Conservation (phyloP, 2,888 invertebrate genomes). For the Agrotis exclamationis region DNA sequence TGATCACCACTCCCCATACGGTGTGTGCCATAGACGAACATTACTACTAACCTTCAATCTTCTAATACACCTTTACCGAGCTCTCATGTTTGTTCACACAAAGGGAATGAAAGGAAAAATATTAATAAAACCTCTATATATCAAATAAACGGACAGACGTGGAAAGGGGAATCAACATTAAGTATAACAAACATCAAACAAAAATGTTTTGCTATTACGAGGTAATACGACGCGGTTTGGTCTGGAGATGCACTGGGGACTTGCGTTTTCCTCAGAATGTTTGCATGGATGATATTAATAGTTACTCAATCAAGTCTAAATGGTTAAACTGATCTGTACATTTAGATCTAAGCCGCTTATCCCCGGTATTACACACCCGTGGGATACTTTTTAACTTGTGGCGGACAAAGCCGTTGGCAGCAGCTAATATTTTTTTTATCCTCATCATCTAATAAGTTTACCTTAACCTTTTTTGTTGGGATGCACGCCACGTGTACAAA, state of each 20-base stretch:
- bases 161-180: constrained; percentile 70
- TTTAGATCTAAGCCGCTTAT: too few species aligned
- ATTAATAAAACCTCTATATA: constrained; percentile 70
- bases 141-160: constrained; percentile 68
- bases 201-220: constrained; percentile 70
- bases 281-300: too few species aligned
- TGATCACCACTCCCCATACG: constrained; percentile 8
- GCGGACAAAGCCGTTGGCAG: too few species aligned
- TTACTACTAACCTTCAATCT: constrained; percentile 41
- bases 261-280: too few species aligned
- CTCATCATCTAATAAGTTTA: too few species aligned
- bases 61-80: constrained; percentile 42
- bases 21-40: constrained; percentile 15
- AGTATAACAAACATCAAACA: constrained; percentile 77
- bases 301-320: too few species aligned
- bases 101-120: constrained; percentile 61
- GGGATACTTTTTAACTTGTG: too few species aligned
- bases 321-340: too few species aligned
- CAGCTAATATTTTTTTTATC: too few species aligned
- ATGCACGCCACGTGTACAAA: too few species aligned
- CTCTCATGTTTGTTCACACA: constrained; percentile 56
- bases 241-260: constrained; percentile 38
- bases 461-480: too few species aligned
- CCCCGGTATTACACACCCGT: too few species aligned
- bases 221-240: constrained; percentile 57